Conservation (phyloP, 2,113 vertebrate species). For the Hydropotes inermis region DNA sequence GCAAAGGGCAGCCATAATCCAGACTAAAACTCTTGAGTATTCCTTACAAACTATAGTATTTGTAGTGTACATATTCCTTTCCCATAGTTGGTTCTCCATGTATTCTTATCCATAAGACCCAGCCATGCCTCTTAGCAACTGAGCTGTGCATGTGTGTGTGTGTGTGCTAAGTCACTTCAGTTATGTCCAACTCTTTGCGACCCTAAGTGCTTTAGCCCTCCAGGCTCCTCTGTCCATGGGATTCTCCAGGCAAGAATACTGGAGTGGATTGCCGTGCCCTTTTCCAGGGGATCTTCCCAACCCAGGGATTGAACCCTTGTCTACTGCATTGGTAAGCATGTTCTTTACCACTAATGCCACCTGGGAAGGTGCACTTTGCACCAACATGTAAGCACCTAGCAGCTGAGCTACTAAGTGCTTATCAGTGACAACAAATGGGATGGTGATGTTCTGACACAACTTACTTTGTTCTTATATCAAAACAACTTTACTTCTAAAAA, state of each 20-base stretch:
- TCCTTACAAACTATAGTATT: background rate
- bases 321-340: background rate
- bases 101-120: background rate
- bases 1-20: background rate
- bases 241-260: background rate
- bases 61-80: background rate
- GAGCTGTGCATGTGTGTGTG: background rate
- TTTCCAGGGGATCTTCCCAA: background rate
- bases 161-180: background rate
- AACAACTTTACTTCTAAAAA: background rate
- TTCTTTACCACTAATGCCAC: background rate
- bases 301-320: background rate
- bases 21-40: background rate
- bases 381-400: background rate
- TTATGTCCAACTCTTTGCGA: background rate
- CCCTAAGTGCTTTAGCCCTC: background rate
- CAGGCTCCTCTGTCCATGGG: background rate
- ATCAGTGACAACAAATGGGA: background rate
- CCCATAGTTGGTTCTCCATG: background rate
- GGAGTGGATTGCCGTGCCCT: background rate
- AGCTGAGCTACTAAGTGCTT: background rate
- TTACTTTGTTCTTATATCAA: background rate
- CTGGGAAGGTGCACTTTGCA: background rate
- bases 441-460: background rate
- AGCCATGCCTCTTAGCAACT: background rate